phyloP scores from a whole-genome alignment of 2,113 vertebrate species.

The Jaculus jaculus region DNA sequence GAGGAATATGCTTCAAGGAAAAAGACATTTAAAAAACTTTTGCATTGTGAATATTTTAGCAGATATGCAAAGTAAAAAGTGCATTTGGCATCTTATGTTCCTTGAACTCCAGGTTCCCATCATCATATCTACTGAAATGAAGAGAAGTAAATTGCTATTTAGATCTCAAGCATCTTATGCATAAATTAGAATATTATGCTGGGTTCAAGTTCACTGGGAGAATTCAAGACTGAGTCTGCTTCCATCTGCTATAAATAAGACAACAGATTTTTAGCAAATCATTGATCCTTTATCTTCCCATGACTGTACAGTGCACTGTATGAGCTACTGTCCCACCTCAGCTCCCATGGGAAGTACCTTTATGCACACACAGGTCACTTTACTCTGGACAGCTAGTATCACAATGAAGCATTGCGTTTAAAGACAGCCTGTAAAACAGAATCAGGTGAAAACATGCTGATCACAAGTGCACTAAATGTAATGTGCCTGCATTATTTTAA shows the following conservation, averaged over 20 bases:
- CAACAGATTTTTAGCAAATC: constrained; percentile 69
- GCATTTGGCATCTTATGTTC: constrained; percentile 18
- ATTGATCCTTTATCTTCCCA: constrained; percentile 58
- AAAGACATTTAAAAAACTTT: not conserved
- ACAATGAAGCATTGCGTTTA: not conserved
- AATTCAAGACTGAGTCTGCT: constrained; percentile 53
- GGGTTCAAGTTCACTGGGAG: constrained; percentile 57
- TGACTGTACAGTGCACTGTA: constrained; percentile 31
- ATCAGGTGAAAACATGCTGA: not conserved
- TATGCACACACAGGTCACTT: not conserved
- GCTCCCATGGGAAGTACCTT: constrained; percentile 26
- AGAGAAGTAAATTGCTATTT: constrained; percentile 75
- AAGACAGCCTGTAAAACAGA: not conserved
- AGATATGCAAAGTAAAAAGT: constrained; percentile 42
- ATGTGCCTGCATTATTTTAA: not conserved
- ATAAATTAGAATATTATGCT: constrained; percentile 64
- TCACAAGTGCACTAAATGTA: not conserved
- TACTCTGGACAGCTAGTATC: not conserved
- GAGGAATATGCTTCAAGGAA: constrained; percentile 10
- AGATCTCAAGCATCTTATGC: constrained; percentile 17
- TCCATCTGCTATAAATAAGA: constrained; percentile 67
- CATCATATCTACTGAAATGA: constrained; percentile 69
- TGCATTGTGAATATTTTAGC: constrained; percentile 33
- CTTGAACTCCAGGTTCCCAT: constrained; percentile 57
- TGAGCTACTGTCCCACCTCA: not conserved